A percentile compares a stretch with the other conserved stretches of the same genome.
These are phyloP conservation scores for Anguilla obscura DNA, from an alignment of 2,797 vertebrate species.

Conservation along the genomic window DNA sequence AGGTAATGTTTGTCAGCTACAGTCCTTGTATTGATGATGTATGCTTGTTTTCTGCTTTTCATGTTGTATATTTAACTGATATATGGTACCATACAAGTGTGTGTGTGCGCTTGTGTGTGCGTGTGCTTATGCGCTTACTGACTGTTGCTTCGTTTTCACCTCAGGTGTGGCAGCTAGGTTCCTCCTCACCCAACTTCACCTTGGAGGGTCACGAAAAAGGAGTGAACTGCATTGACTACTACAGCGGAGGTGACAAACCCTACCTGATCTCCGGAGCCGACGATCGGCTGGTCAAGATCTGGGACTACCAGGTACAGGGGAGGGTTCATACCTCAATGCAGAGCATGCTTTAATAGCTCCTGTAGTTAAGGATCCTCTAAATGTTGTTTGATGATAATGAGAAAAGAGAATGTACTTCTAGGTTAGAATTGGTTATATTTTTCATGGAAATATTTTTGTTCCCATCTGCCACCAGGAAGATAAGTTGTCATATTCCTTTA, in stretches of 20 bases:
- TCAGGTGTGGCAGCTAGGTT: slow-evolving; percentile 97
- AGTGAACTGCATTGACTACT: slow-evolving; percentile 98
- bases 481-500: not conserved
- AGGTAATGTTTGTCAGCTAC: not conserved
- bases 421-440: not conserved
- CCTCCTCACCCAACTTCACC: slow-evolving; percentile 96
- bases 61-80: not conserved
- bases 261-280: slow-evolving; percentile 98
- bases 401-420: not conserved
- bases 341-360: not conserved
- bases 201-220: slow-evolving; percentile 97
- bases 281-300: slow-evolving; percentile 97
- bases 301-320: slow-evolving; percentile 91
- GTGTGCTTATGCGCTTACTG: not conserved
- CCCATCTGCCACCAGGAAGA: not conserved
- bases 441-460: not conserved
- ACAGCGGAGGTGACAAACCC: slow-evolving; percentile 97
- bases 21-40: not conserved
- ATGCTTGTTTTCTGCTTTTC: not conserved
- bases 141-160: slow-evolving; percentile 18
- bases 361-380: not conserved
- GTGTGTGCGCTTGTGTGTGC: not conserved
- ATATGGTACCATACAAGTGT: not conserved
- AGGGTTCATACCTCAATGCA: not conserved
- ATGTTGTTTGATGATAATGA: not conserved